These are phyloP conservation scores for Pocillopora meandrina DNA, from an alignment of 92 coral and sea anemone genomes.

Conservation along the genomic window DNA sequence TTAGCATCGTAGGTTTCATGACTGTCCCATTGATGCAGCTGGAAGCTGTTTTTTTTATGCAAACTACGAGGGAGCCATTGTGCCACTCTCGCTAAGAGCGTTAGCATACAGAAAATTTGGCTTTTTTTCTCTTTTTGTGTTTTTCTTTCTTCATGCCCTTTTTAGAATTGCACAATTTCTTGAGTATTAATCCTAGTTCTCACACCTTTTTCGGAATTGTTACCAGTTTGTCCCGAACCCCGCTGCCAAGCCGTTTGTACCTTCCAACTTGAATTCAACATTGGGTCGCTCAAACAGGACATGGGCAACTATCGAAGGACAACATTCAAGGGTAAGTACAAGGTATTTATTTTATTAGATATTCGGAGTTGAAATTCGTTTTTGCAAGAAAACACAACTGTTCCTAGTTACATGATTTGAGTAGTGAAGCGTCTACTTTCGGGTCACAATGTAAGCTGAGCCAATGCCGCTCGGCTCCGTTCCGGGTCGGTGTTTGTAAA, in stretches of 20 bases:
- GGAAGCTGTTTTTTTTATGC: slow-evolving; percentile 14
- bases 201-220: not conserved
- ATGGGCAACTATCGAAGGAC: slow-evolving; percentile 67
- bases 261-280: slow-evolving; percentile 93
- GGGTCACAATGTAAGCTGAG: slow-evolving; percentile 4
- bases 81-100: slow-evolving; percentile 4
- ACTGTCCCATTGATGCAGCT: slow-evolving; percentile 2
- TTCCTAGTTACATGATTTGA: slow-evolving; percentile 13
- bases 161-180: not conserved
- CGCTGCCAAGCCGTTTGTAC: slow-evolving; percentile 99
- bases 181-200: not conserved
- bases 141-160: not conserved
- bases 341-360: not conserved
- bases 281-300: slow-evolving; percentile 86
- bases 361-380: not conserved
- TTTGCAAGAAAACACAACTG: slow-evolving; percentile 6
- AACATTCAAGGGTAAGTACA: slow-evolving; percentile 42
- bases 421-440: slow-evolving; percentile 6
- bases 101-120: not conserved
- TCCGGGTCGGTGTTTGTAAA: slow-evolving; percentile 10
- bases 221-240: slow-evolving; percentile 96
- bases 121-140: not conserved
- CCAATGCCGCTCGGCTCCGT: not conserved
- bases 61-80: slow-evolving; percentile 17
- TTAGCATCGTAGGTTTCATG: not conserved